These are phyloP conservation scores for Melanotaenia boesemani DNA, from an alignment of 2,797 vertebrate genomes.

Conservation along the genomic window DNA sequence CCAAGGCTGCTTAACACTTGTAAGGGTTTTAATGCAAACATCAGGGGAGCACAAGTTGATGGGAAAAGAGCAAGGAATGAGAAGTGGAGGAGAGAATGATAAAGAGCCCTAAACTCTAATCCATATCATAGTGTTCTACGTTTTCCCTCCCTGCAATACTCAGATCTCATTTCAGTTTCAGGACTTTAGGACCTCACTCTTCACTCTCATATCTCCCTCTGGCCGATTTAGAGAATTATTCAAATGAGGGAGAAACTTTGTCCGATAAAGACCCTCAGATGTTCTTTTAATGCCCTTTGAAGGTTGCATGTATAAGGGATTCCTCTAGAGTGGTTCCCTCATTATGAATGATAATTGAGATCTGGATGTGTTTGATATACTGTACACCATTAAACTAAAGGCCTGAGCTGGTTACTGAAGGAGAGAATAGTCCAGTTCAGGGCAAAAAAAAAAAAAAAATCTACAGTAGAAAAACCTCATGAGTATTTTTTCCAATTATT, in stretches of 20 bases:
- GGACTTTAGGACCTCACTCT: constrained; percentile 68
- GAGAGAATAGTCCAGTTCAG: constrained; percentile 46
- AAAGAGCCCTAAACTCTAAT: constrained; percentile 64
- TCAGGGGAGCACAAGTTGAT: constrained; percentile 9
- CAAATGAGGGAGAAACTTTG: constrained; percentile 80
- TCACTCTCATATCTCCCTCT: constrained; percentile 67
- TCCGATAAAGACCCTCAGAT: constrained; percentile 77
- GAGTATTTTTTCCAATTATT: constrained; percentile 27
- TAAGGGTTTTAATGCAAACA: constrained; percentile 25
- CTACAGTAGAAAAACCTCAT: constrained; percentile 39
- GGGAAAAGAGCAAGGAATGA: not conserved
- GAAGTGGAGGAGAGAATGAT: constrained; percentile 11
- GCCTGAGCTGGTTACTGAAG: constrained; percentile 56
- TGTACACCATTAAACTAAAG: constrained; percentile 72
- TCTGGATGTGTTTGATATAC: constrained; percentile 76
- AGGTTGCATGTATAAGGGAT: constrained; percentile 77
- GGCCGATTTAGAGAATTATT: constrained; percentile 79
- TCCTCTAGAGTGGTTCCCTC: constrained; percentile 75
- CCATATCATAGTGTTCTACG: constrained; percentile 53
- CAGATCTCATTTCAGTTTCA: constrained; percentile 75
- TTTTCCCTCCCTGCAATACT: constrained; percentile 46
- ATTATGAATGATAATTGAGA: constrained; percentile 81
- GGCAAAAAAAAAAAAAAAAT: constrained; percentile 37
- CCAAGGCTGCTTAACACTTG: not conserved
- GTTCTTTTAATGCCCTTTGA: constrained; percentile 82